These are phyloP conservation scores for Centropus unirufus DNA, from an alignment of 2,113 vertebrate species.

Conservation along the genomic window DNA sequence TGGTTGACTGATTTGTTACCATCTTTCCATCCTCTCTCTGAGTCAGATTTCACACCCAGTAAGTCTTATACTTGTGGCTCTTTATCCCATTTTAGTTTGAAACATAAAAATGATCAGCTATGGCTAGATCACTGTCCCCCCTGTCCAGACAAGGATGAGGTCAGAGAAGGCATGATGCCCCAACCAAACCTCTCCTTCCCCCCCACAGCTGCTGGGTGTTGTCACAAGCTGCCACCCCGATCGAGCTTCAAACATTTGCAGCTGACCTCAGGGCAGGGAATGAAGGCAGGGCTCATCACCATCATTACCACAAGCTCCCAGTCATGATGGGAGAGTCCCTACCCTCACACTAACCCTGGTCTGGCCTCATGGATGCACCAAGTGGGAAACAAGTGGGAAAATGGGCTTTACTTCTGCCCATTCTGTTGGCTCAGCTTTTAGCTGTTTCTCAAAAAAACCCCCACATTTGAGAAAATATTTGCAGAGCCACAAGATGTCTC, in stretches of 20 bases:
- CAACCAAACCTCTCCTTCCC: rapidly evolving
- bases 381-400: neutral
- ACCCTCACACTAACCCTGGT: neutral
- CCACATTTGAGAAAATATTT: neutral
- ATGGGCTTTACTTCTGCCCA: neutral
- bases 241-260: neutral
- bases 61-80: neutral
- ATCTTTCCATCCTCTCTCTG: neutral
- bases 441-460: neutral
- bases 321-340: neutral
- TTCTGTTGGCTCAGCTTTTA: neutral
- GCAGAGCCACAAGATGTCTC: neutral
- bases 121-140: neutral
- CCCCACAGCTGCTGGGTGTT: neutral
- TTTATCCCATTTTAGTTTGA: neutral
- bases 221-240: neutral
- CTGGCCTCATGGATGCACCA: neutral
- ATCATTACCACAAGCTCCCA: rapidly evolving
- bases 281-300: neutral
- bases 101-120: neutral
- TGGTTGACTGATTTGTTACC: neutral
- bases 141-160: rapidly evolving
- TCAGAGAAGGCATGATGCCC: neutral
- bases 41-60: constrained; percentile 4
- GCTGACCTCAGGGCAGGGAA: neutral